These are phyloP conservation scores for Lathronympha strigana DNA, from an alignment of 2,888 invertebrate genomes.

Conservation along the genomic window DNA sequence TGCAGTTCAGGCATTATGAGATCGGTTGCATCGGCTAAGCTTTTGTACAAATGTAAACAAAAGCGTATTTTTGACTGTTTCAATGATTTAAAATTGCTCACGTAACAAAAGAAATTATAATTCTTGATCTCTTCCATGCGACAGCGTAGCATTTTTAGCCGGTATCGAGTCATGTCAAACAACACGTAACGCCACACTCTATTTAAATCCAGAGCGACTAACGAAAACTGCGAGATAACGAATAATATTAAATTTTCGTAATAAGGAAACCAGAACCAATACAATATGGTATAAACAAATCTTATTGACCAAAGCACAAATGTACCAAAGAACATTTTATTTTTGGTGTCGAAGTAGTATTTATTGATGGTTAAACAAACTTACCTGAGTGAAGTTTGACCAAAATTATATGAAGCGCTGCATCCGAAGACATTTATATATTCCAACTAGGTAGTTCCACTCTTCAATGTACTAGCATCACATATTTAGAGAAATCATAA, in stretches of 20 bases:
- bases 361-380: constrained; percentile 35
- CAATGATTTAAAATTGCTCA: constrained; percentile 60
- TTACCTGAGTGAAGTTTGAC: background rate
- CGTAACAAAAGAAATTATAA: constrained; percentile 63
- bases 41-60: constrained; percentile 62
- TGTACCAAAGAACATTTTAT: constrained; percentile 52
- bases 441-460: background rate
- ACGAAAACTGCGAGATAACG: constrained; percentile 58
- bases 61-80: constrained; percentile 66
- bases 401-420: background rate
- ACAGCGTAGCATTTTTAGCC: constrained; percentile 62
- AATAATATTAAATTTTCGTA: constrained; percentile 53
- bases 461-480: too few species aligned
- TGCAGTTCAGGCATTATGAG: constrained; percentile 66
- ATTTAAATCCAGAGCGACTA: constrained; percentile 67
- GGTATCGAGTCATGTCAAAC: constrained; percentile 64
- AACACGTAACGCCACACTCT: constrained; percentile 70
- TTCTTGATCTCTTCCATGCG: constrained; percentile 64
- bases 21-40: constrained; percentile 66
- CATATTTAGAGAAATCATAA: too few species aligned
- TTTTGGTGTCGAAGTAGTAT: constrained; percentile 52
- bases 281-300: constrained; percentile 55
- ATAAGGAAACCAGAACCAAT: constrained; percentile 57
- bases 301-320: constrained; percentile 59
- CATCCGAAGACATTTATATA: background rate